Evolutionary conservation across 2,113 vertebrate genomes (phyloP).

Genomic region (Heterocephalus glaber): DNA sequence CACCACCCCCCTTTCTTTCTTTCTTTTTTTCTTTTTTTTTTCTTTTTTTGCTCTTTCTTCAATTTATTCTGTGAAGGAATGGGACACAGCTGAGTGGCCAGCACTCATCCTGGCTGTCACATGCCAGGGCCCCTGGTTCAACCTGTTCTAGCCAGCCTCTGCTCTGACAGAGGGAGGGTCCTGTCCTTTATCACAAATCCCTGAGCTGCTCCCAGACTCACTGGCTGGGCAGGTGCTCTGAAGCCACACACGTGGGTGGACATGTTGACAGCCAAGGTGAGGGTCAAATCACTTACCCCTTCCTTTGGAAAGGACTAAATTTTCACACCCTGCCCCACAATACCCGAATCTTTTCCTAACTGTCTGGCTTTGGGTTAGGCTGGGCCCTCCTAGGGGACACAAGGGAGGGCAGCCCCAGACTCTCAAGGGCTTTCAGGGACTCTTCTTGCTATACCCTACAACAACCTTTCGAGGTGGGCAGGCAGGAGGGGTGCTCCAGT

Average conservation of each 20-base stretch:
- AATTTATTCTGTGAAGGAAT: constrained; percentile 72
- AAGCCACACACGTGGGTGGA: too few species aligned
- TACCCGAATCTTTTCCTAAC: not conserved
- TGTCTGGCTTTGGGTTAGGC: not conserved
- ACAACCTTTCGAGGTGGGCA: constrained; percentile 69
- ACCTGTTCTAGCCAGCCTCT: not conserved
- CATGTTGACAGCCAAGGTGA: not conserved
- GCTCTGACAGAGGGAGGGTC: not conserved
- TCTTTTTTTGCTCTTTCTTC: too few species aligned
- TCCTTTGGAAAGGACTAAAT: not conserved
- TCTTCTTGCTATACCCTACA: constrained; percentile 15
- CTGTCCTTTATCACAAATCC: not conserved
- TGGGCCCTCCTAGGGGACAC: not conserved
- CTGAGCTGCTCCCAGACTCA: not conserved
- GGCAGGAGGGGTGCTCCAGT: not conserved
- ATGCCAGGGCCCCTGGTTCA: not conserved
- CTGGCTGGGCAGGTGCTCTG: too few species aligned
- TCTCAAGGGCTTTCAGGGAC: not conserved
- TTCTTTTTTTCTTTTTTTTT: too few species aligned
- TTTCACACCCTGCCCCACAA: not conserved
- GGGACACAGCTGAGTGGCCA: constrained; percentile 55
- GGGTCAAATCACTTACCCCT: not conserved
- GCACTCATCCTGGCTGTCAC: not conserved
- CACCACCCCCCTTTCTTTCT: too few species aligned
- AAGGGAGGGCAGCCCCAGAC: not conserved